A percentile compares a stretch with the other conserved stretches of the same genome.
Evolutionary conservation across 1,140 invertebrate species (phyloP).

Genomic region (Eumeta japonica): DNA sequence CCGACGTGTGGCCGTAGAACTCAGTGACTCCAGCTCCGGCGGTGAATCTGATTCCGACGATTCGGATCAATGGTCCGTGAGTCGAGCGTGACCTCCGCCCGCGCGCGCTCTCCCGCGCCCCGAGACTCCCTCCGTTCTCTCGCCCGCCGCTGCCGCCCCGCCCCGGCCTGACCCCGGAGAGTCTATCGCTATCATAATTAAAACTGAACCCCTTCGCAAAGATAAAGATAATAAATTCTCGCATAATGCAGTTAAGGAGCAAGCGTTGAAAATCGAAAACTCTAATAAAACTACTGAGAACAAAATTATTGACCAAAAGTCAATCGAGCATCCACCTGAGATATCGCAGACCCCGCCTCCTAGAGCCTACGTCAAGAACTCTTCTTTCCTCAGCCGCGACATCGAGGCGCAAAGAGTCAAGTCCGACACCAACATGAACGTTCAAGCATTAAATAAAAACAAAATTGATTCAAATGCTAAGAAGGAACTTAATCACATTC

Average conservation of each 20-base stretch:
- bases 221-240: conserved; percentile 2
- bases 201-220: conserved; percentile 7
- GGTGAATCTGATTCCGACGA: conserved; percentile 51
- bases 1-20: conserved; percentile 89
- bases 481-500: neutral
- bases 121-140: neutral
- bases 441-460: neutral
- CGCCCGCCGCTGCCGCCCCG: conserved; percentile 8
- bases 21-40: conserved; percentile 89
- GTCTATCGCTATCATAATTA: conserved; percentile 10
- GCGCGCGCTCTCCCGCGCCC: conserved; percentile 9
- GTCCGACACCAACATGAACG: conserved; percentile 4
- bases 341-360: too few species aligned
- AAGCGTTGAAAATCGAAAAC: conserved; percentile 6
- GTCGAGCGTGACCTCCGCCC: conserved; percentile 53
- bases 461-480: neutral
- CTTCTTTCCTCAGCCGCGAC: conserved; percentile 32
- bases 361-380: conserved; percentile 33
- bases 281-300: neutral
- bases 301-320: too few species aligned
- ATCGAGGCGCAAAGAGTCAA: conserved; percentile 30
- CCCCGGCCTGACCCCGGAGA: conserved; percentile 8
- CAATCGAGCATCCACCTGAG: too few species aligned
- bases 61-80: conserved; percentile 60
- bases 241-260: neutral